phyloP scores from a whole-genome alignment of 2,113 vertebrate species.

The Percina caprodes region DNA sequence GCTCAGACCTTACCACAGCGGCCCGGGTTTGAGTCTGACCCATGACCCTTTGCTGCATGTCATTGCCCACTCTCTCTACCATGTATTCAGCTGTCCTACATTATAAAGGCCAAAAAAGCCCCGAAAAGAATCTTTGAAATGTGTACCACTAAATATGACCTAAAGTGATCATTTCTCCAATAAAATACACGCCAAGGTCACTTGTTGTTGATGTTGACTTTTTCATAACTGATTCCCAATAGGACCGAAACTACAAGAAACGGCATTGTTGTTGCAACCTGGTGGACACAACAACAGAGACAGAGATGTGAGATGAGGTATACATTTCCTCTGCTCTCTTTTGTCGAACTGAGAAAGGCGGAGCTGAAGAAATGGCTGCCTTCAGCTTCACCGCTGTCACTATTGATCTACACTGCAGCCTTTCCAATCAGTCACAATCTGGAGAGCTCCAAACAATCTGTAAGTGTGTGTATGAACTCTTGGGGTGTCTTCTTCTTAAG shows the following conservation, averaged over 20 bases:
- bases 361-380: constrained; percentile 39
- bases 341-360: constrained; percentile 36
- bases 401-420: constrained; percentile 67
- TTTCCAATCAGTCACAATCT: constrained; percentile 67
- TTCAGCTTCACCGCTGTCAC: constrained; percentile 30
- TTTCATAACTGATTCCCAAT: background rate
- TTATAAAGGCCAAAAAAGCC: too few relatives aligned
- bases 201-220: background rate
- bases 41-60: too few relatives aligned
- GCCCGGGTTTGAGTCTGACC: too few relatives aligned
- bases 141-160: too few relatives aligned
- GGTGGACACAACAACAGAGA: background rate
- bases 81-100: too few relatives aligned
- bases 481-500: constrained; percentile 43
- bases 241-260: too few relatives aligned
- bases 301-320: constrained; percentile 9
- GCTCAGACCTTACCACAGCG: too few relatives aligned
- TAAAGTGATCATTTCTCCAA: too few relatives aligned
- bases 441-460: constrained; percentile 56
- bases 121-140: too few relatives aligned
- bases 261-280: too few relatives aligned
- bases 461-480: background rate
- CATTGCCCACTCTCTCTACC: too few relatives aligned
- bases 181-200: background rate
- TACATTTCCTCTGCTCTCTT: constrained; percentile 30